phyloP scores from a whole-genome alignment of 2,888 invertebrate genomes.

The Bugulina stolonifera region DNA sequence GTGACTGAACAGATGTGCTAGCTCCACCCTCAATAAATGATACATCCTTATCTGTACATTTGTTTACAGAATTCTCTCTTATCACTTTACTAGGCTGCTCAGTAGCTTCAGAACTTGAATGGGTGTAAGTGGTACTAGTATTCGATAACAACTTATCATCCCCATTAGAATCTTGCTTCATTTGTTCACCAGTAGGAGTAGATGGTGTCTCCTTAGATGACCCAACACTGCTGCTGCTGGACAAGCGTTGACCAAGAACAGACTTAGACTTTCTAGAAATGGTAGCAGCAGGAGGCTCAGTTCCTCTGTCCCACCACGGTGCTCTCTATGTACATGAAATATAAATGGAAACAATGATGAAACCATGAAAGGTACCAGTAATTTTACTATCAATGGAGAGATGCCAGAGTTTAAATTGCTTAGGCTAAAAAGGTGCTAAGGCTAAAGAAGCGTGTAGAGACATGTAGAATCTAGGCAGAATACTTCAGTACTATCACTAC shows the following conservation, averaged over 20 bases:
- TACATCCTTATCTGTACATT: neutral
- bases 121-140: too few species aligned
- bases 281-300: neutral
- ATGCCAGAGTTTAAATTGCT: neutral
- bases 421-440: too few species aligned
- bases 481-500: too few species aligned
- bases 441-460: too few species aligned
- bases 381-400: neutral
- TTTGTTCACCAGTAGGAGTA: neutral
- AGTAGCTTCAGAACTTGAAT: too few species aligned
- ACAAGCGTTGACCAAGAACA: neutral
- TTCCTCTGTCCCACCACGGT: conserved; percentile 6
- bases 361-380: neutral
- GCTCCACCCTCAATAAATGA: neutral
- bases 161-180: neutral
- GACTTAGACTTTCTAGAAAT: neutral
- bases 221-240: neutral
- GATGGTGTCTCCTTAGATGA: neutral
- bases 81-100: neutral
- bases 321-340: neutral
- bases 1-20: neutral
- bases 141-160: too few species aligned
- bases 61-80: neutral
- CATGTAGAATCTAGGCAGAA: too few species aligned
- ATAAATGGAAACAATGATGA: neutral